Evolutionary conservation across 2,888 invertebrate species (phyloP).

Genomic region (Drosophila pseudotalamancana): DNA sequence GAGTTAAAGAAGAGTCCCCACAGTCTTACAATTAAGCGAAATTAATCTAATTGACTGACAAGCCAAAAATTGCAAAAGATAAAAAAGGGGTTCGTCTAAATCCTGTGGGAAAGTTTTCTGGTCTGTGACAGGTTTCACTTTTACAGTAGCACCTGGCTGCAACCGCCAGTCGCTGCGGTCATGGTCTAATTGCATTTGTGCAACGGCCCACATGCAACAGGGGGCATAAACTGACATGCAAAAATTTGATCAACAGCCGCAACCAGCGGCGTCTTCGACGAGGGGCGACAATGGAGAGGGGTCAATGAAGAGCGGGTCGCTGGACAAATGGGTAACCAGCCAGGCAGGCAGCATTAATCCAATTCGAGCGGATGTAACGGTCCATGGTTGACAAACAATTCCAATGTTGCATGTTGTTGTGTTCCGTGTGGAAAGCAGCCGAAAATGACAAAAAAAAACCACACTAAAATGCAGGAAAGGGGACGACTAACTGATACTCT

Average conservation of each 20-base stretch:
- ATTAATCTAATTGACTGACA: constrained; percentile 51
- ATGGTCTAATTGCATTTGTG: constrained; percentile 80
- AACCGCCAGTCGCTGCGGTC: constrained; percentile 48
- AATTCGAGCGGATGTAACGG: constrained; percentile 82
- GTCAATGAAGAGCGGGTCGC: background rate
- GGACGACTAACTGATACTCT: background rate
- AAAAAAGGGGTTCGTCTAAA: constrained; percentile 47
- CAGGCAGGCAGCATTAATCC: constrained; percentile 64
- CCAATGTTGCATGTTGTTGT: constrained; percentile 57
- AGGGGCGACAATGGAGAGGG: background rate
- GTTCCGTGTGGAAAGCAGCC: constrained; percentile 26
- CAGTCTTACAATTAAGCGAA: constrained; percentile 59
- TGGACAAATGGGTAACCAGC: constrained; percentile 16
- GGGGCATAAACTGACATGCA: constrained; percentile 74
- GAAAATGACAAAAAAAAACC: background rate
- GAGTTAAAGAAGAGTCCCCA: no score
- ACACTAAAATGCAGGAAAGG: no score
- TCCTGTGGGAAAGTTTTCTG: constrained; percentile 66
- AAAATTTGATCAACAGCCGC: constrained; percentile 60
- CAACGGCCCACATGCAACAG: constrained; percentile 45
- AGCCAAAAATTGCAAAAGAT: background rate
- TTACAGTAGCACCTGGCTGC: constrained; percentile 28
- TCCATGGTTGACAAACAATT: constrained; percentile 82
- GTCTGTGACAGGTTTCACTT: constrained; percentile 35
- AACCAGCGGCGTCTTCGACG: constrained; percentile 6